A percentile compares a stretch with the other conserved stretches of the same genome.
Evolutionary conservation across 2,113 vertebrate species (phyloP).

Genomic region (Lathamus discolor): DNA sequence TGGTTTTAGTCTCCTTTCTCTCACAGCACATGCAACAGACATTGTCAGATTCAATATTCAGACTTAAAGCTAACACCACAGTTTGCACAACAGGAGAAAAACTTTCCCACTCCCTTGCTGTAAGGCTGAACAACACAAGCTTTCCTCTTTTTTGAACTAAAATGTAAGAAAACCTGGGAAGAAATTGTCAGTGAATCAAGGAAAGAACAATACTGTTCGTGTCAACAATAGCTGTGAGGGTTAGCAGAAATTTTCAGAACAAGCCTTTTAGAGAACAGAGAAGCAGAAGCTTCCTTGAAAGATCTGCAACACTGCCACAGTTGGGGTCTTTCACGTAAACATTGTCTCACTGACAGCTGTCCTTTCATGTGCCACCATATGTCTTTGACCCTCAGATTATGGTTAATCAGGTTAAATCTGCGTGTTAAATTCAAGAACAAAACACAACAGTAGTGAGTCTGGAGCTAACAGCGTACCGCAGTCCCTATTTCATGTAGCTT

Average conservation of each 20-base stretch:
- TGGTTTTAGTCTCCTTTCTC: background rate
- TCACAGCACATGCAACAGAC: background rate
- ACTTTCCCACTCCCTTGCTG: fast-evolving
- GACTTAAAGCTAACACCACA: background rate
- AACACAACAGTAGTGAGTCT: background rate
- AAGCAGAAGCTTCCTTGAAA: background rate
- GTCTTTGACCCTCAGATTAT: background rate
- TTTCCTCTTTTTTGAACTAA: background rate
- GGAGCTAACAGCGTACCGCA: background rate
- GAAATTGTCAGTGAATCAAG: background rate
- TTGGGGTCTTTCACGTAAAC: background rate
- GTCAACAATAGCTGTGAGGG: background rate
- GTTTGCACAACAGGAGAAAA: background rate
- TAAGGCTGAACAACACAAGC: background rate
- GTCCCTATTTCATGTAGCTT: background rate
- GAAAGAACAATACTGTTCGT: background rate
- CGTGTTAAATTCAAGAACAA: background rate
- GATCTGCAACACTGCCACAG: background rate
- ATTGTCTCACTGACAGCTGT: background rate
- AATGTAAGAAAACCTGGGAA: background rate
- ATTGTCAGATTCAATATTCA: background rate
- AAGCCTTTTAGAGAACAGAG: background rate
- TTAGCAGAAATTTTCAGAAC: background rate
- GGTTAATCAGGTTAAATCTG: background rate
- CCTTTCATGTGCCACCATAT: background rate